Percentiles rank a stretch among this genome's conserved stretches.
These are phyloP conservation scores for Callinectes sapidus DNA, from an alignment of 2,888 invertebrate species.

Conservation along the genomic window DNA sequence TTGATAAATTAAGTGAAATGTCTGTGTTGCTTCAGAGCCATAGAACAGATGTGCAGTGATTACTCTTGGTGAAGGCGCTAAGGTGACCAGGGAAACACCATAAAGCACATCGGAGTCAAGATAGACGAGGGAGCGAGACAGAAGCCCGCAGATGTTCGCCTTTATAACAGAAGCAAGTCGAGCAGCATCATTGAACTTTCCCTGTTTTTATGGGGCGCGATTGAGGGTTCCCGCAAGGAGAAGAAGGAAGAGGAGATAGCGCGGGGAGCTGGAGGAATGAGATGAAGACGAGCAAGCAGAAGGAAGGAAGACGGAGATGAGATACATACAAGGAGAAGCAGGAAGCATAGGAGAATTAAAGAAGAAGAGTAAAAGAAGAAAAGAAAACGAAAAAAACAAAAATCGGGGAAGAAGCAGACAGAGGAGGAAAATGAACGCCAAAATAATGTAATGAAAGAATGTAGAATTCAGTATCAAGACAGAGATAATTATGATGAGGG, in stretches of 20 bases:
- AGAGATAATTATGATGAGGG: neutral
- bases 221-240: conserved; percentile 19
- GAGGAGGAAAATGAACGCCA: neutral
- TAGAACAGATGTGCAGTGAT: neutral
- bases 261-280: neutral
- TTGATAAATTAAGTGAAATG: neutral
- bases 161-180: neutral
- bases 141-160: neutral
- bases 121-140: neutral
- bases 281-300: neutral
- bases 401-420: too few relatives aligned
- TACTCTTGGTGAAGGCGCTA: neutral
- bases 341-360: neutral
- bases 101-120: neutral
- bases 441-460: neutral
- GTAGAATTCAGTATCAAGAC: neutral
- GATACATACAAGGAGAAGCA: neutral
- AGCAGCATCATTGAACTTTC: conserved; percentile 30
- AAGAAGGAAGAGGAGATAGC: neutral
- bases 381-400: neutral
- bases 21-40: neutral
- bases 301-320: neutral
- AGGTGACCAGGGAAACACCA: neutral
- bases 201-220: conserved; percentile 31
- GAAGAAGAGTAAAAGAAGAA: neutral